Percentiles rank a stretch among this genome's conserved stretches.
phyloP scores from a whole-genome alignment of 2,113 vertebrate species.

The Entomyzon cyanotis region DNA sequence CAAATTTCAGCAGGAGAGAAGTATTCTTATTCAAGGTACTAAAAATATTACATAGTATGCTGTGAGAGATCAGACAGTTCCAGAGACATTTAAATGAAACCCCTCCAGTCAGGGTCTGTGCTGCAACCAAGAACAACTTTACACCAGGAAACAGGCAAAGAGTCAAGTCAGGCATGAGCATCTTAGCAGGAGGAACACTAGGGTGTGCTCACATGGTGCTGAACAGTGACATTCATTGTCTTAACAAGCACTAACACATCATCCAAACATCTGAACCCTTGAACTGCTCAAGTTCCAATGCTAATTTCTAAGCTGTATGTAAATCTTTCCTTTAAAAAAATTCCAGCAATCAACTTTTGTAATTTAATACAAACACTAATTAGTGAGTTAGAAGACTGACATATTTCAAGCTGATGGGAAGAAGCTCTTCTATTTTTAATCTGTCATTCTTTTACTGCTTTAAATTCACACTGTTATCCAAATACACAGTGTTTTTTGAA shows the following conservation, averaged over 20 bases:
- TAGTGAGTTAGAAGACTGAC: slow-evolving; percentile 40
- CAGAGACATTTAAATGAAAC: neutral
- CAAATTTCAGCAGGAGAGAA: neutral
- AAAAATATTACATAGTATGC: neutral
- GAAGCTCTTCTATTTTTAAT: neutral
- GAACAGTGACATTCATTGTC: neutral
- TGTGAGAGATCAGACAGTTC: neutral
- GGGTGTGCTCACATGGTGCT: neutral
- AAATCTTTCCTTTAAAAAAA: neutral
- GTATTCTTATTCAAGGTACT: neutral
- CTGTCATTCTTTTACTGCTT: neutral
- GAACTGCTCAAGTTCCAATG: neutral
- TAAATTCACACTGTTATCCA: neutral
- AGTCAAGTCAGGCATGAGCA: neutral
- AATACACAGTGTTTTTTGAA: neutral
- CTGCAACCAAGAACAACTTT: neutral
- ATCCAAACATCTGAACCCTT: neutral
- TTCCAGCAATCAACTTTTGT: neutral
- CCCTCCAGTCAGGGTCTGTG: neutral
- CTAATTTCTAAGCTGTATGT: neutral
- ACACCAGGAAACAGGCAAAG: neutral
- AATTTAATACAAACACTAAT: slow-evolving; percentile 10
- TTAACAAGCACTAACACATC: neutral
- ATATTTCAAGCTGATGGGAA: neutral
- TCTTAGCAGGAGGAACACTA: neutral